Conservation (phyloP, 1,140 invertebrate genomes). For the Tenebrio molitor region DNA sequence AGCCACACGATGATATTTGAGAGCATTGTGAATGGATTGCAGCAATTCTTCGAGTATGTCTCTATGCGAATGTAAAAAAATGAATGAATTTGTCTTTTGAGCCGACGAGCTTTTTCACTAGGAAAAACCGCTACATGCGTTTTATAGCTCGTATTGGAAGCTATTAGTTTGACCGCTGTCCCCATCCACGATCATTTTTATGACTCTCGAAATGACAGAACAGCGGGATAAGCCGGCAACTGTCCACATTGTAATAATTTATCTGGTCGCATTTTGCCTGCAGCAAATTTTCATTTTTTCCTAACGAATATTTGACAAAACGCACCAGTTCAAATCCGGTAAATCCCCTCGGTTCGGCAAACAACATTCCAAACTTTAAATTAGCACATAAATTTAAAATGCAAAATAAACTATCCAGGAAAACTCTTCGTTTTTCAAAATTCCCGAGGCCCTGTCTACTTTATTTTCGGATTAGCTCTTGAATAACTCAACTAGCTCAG, state of each 20-base stretch:
- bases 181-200: slow-evolving; percentile 20
- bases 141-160: slow-evolving; percentile 30
- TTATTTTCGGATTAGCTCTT: slow-evolving; percentile 32
- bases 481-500: slow-evolving; percentile 21
- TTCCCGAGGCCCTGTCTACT: slow-evolving; percentile 19
- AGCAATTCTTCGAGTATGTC: slow-evolving; percentile 5
- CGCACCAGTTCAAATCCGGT: background rate
- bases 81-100: slow-evolving; percentile 11
- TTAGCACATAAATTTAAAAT: slow-evolving; percentile 46
- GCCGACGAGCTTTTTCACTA: slow-evolving; percentile 1
- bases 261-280: background rate
- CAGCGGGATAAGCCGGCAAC: background rate
- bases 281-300: background rate
- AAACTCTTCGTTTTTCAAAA: slow-evolving; percentile 25
- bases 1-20: slow-evolving; percentile 12
- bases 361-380: slow-evolving; percentile 23
- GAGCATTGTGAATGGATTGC: background rate
- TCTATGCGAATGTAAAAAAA: background rate
- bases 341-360: background rate
- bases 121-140: slow-evolving; percentile 30
- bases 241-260: slow-evolving; percentile 29
- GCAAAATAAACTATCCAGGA: slow-evolving; percentile 30
- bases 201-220: slow-evolving; percentile 8
- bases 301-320: slow-evolving; percentile 2
- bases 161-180: slow-evolving; percentile 22